A percentile compares a stretch with the other conserved stretches of the same genome.
Conservation (phyloP, 1,140 invertebrate genomes). For the Odontomachus brunneus region DNA sequence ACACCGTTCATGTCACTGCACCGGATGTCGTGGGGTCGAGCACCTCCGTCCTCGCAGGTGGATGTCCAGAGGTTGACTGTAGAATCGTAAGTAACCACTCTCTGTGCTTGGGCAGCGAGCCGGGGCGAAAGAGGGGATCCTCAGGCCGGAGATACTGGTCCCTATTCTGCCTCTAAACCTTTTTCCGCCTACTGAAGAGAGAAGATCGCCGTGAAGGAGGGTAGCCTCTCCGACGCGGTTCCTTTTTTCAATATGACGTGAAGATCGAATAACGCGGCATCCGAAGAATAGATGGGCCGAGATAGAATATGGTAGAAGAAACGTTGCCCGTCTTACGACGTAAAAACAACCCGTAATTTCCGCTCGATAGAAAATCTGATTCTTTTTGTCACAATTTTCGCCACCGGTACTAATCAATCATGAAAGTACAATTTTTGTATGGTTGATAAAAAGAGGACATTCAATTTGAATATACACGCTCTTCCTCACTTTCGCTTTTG, state of each 20-base stretch:
- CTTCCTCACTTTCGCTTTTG: no score
- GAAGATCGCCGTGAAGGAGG: constrained; percentile 52
- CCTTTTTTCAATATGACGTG: not conserved
- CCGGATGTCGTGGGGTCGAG: constrained; percentile 82
- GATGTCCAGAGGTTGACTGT: constrained; percentile 85
- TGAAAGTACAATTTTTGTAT: not conserved
- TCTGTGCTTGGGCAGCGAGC: constrained; percentile 76
- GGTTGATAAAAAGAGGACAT: not conserved
- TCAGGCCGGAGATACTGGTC: constrained; percentile 62
- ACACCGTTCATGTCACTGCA: constrained; percentile 83
- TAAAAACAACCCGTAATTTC: not conserved
- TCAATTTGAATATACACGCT: no score
- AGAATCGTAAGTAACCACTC: constrained; percentile 83
- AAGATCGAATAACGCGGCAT: not conserved
- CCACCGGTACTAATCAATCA: not conserved
- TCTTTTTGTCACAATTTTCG: not conserved
- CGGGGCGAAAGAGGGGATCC: constrained; percentile 67
- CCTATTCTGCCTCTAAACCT: constrained; percentile 68
- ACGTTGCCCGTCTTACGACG: not conserved
- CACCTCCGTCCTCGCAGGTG: constrained; percentile 85
- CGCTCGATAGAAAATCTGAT: not conserved
- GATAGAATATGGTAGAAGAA: not conserved
- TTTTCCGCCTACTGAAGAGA: constrained; percentile 60
- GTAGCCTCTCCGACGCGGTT: constrained; percentile 34
- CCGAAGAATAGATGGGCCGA: not conserved